Evolutionary conservation across 2,888 invertebrate genomes (phyloP).

Genomic region (Dasysyrphus albostriatus): DNA sequence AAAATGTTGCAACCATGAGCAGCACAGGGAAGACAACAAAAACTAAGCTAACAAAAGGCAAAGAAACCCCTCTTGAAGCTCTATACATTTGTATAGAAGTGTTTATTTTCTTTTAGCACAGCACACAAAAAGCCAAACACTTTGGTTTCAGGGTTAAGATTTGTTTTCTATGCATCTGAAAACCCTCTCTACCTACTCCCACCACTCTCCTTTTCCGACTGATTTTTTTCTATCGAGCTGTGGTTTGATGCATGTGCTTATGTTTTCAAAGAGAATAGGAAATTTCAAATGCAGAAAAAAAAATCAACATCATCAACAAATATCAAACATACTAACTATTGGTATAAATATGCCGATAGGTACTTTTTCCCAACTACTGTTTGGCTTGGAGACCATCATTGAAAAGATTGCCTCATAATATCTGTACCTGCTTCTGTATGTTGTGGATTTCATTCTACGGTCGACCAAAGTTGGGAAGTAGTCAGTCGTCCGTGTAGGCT

Average conservation of each 20-base stretch:
- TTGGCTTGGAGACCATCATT: constrained; percentile 43
- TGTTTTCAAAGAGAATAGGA: constrained; percentile 33
- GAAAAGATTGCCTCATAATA: constrained; percentile 67
- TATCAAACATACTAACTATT: constrained; percentile 49
- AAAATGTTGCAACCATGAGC: constrained; percentile 14
- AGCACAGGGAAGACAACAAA: constrained; percentile 13
- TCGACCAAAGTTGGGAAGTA: constrained; percentile 62
- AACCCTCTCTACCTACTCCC: background rate
- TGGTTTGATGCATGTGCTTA: constrained; percentile 1
- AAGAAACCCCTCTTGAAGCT: background rate
- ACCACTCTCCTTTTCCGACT: background rate
- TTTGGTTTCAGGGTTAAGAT: constrained; percentile 62
- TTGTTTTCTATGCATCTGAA: constrained; percentile 13
- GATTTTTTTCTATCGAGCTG: background rate
- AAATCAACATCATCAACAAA: constrained; percentile 55
- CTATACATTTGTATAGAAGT: background rate
- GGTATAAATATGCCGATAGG: constrained; percentile 54
- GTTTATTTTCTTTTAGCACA: constrained; percentile 53
- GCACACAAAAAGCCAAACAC: constrained; percentile 46
- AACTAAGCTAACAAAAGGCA: background rate
- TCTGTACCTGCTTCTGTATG: constrained; percentile 28
- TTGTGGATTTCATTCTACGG: constrained; percentile 67
- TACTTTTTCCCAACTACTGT: constrained; percentile 16
- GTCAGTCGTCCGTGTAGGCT: constrained; percentile 61
- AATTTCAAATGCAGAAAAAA: constrained; percentile 25